Evolutionary conservation across 2,113 vertebrate species (phyloP).

Genomic region (Serilophus lunatus): DNA sequence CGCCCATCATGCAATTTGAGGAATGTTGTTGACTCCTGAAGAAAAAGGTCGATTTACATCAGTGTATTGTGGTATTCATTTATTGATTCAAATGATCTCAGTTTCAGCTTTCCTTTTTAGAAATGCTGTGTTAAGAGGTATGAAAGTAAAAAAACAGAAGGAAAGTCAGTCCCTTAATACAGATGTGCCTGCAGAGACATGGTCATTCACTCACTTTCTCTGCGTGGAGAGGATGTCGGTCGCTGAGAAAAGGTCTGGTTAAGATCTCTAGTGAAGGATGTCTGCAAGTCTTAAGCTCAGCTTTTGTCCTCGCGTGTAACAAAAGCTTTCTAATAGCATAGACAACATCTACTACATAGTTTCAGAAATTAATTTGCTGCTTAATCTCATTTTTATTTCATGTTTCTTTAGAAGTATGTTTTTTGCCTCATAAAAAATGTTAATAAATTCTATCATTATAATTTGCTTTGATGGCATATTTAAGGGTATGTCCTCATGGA

Average conservation of each 20-base stretch:
- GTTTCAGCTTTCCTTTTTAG: neutral
- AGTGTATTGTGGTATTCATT: neutral
- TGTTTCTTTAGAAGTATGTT: neutral
- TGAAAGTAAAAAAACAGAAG: neutral
- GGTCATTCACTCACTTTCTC: neutral
- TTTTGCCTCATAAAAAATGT: conserved; percentile 39
- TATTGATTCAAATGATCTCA: neutral
- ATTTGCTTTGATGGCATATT: conserved; percentile 53
- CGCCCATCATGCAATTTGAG: rapidly evolving
- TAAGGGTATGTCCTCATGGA: conserved; percentile 44
- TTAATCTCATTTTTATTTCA: conserved; percentile 7
- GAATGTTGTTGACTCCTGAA: neutral
- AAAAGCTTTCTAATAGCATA: neutral
- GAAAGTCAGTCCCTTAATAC: neutral
- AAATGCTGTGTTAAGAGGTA: neutral
- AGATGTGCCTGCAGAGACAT: neutral
- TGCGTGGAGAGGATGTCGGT: neutral
- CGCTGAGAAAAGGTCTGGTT: neutral
- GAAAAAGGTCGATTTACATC: neutral
- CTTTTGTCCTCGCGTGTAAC: neutral
- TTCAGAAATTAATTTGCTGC: neutral
- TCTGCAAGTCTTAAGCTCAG: neutral
- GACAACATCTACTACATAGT: neutral
- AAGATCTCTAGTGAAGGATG: neutral
- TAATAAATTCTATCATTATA: conserved; percentile 52